Conservation (phyloP, 2,113 vertebrate species). For the Triplophysa rosa region DNA sequence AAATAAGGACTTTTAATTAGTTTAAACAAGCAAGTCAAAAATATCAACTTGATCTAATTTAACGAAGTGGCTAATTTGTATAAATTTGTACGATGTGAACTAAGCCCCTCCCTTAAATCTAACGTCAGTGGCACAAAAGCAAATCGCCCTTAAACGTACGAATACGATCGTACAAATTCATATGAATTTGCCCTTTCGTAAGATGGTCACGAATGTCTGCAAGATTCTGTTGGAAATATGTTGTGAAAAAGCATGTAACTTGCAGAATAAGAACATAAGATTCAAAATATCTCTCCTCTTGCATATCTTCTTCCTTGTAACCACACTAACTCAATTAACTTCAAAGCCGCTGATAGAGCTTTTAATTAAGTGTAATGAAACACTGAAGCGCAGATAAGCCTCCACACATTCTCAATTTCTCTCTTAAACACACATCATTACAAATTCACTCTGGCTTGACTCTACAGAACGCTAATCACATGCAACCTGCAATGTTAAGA, state of each 20-base stretch:
- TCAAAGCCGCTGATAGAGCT: constrained; percentile 82
- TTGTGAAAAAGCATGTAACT: constrained; percentile 51
- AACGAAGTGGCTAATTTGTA: too few species aligned
- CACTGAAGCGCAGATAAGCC: constrained; percentile 71
- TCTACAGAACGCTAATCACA: constrained; percentile 22
- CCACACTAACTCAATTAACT: constrained; percentile 80
- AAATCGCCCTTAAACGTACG: too few species aligned
- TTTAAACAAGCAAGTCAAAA: too few species aligned
- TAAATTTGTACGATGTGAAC: too few species aligned
- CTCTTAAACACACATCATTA: constrained; percentile 36
- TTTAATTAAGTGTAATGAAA: constrained; percentile 82
- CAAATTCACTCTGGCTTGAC: constrained; percentile 16
- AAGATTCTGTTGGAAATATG: too few species aligned
- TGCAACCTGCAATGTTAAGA: constrained; percentile 22
- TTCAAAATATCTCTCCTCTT: constrained; percentile 60
- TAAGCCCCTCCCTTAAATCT: too few species aligned
- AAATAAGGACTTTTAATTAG: too few species aligned
- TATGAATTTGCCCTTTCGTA: too few species aligned
- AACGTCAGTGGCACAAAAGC: too few species aligned
- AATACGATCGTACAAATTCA: too few species aligned
- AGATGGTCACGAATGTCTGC: too few species aligned
- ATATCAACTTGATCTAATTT: too few species aligned
- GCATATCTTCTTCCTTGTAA: constrained; percentile 59
- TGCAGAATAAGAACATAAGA: constrained; percentile 37
- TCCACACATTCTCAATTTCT: constrained; percentile 41